Base-by-base conservation (phyloP, 1,140 invertebrate genomes). In the Diabrotica virgifera region DNA sequence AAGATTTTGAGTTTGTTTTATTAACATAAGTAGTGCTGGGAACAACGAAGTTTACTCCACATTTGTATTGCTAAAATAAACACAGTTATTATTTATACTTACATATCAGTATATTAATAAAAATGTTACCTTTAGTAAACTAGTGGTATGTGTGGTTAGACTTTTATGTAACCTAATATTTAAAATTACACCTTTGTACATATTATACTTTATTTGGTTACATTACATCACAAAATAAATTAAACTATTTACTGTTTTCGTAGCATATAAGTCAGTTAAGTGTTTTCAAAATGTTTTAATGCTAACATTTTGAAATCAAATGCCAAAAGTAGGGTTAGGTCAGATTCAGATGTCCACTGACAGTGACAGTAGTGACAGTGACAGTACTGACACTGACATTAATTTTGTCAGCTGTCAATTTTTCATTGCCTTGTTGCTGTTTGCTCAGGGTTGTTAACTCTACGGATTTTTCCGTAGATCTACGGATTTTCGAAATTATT, bases 1-100 rank as follows among this genome's bases (percentile, higher is more conserved):
- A 65, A 14, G 68, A 46, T 65, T 70, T 70, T 14, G 65, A 50
- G 51, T 70, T 72, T 13, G 72, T 69, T 62, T 75, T 70, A 61
- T 70, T 72, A 36, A 75, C 74, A 64, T 71, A 75, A 46, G 36
- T 59, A n/a, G 62, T 59, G 7, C 46, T 8, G 5, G 66, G 66
- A 11, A 57, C 38, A 12, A 36, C n/a, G 13, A 58, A 51, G 36
- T 62, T 66, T 8, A 52, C 40, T 9, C 35, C 40, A 46, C 8
- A 46, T n/a, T 46, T 46, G 40, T 46, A 46, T 46, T 46, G 40
- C 40, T 46, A n/a, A 46, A 46, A 46, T 3, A 46, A 46, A 46
- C 24, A 46, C n/a, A n/a, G n/a, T 46, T 10, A 10, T n/a, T 8
- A 46, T 10, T 46, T n/a, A 8, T 3, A 5, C n/a, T 5, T 46